Evolutionary conservation across 2,797 vertebrate species (phyloP).

Genomic region (Dicrostonyx torquatus): DNA sequence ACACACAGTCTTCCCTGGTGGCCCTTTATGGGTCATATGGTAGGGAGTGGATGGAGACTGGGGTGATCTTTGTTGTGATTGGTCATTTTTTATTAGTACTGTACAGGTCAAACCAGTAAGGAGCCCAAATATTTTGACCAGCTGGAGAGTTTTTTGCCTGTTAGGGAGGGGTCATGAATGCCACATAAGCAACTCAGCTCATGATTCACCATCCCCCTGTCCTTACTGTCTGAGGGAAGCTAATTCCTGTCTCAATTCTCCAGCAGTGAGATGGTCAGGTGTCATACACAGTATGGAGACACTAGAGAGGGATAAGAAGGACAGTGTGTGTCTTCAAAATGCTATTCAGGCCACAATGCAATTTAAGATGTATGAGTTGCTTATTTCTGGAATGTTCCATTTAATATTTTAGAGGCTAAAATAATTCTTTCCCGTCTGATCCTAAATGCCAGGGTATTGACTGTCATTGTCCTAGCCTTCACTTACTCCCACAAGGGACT

Average conservation of each 20-base stretch:
- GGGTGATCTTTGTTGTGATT: neutral
- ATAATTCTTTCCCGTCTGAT: neutral
- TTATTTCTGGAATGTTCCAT: neutral
- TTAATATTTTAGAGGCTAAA: neutral
- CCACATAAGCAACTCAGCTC: neutral
- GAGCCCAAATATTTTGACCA: neutral
- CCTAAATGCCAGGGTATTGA: neutral
- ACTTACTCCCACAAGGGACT: neutral
- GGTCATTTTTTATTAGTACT: neutral
- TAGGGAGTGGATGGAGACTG: neutral
- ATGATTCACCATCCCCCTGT: too few species aligned
- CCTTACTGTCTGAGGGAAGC: neutral
- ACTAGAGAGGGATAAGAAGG: neutral
- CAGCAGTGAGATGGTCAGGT: too few species aligned
- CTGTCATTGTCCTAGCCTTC: accelerated
- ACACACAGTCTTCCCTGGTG: neutral
- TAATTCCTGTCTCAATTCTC: neutral
- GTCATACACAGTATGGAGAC: too few species aligned
- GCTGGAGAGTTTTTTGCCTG: neutral
- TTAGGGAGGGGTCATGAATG: neutral
- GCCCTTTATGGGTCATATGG: neutral
- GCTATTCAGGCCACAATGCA: neutral
- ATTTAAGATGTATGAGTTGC: neutral
- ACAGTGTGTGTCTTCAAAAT: neutral
- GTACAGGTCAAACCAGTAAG: neutral